phyloP scores from a whole-genome alignment of 1,140 invertebrate genomes.

The Catajapyx aquilonaris region DNA sequence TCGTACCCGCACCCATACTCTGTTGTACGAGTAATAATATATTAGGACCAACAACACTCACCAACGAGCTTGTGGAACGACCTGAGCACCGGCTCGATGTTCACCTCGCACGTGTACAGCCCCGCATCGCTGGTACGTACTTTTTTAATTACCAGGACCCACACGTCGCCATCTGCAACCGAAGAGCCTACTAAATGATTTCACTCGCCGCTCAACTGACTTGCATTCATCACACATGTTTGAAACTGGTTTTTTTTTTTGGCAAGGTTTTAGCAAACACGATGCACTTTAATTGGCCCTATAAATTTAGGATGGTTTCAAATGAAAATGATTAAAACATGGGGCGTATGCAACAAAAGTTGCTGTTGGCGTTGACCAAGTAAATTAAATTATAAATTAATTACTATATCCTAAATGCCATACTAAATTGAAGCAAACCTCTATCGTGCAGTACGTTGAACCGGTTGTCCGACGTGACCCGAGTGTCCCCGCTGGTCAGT shows the following conservation, averaged over 20 bases:
- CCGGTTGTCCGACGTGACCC: constrained; percentile 44
- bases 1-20: not conserved
- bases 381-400: not conserved
- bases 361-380: not conserved
- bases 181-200: constrained; percentile 1
- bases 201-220: not conserved
- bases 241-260: not conserved
- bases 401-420: not conserved
- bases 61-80: constrained; percentile 53
- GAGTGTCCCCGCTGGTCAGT: constrained; percentile 26
- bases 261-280: no score
- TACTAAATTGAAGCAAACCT: constrained; percentile 21
- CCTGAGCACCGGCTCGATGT: constrained; percentile 47
- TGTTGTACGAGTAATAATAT: constrained; percentile 2
- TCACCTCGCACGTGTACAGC: constrained; percentile 59
- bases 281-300: not conserved
- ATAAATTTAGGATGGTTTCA: not conserved
- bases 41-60: constrained; percentile 20
- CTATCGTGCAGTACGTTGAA: constrained; percentile 47
- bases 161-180: constrained; percentile 46
- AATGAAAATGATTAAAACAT: not conserved
- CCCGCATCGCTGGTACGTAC: constrained; percentile 44
- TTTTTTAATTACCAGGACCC: constrained; percentile 54
- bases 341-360: not conserved
- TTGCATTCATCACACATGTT: constrained; percentile 1